phyloP scores from a whole-genome alignment of 2,797 vertebrate species.

The Myoxocephalus aenaeus region DNA sequence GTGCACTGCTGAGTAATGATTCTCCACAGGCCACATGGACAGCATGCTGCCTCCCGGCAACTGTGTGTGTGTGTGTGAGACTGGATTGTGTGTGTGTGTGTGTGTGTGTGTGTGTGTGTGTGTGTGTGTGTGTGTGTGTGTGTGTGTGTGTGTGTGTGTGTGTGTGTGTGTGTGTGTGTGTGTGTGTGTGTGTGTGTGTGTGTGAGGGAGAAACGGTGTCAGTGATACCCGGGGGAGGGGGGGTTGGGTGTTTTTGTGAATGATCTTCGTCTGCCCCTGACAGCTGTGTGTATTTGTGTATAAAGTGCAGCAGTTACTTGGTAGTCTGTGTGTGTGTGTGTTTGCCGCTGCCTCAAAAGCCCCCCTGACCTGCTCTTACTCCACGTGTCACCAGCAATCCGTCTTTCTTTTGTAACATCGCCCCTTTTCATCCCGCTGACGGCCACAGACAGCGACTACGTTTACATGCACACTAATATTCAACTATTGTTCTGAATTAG shows the following conservation, averaged over 20 bases:
- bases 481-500: not conserved
- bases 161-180: slow-evolving; percentile 6
- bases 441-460: slow-evolving; percentile 6
- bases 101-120: not conserved
- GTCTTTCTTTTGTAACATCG: slow-evolving; percentile 55
- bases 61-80: too few relatives aligned
- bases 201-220: slow-evolving; percentile 79
- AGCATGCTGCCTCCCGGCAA: slow-evolving; percentile 79
- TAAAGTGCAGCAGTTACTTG: slow-evolving; percentile 68
- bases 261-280: slow-evolving; percentile 84
- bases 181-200: slow-evolving; percentile 37
- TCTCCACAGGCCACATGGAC: slow-evolving; percentile 83
- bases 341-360: slow-evolving; percentile 63
- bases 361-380: slow-evolving; percentile 76
- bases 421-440: slow-evolving; percentile 41
- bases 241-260: slow-evolving; percentile 81
- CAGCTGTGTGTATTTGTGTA: slow-evolving; percentile 84
- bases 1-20: slow-evolving; percentile 86
- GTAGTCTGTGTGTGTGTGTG: slow-evolving; percentile 42
- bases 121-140: slow-evolving; percentile 58
- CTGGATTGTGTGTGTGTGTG: slow-evolving; percentile 37
- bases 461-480: not conserved
- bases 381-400: slow-evolving; percentile 72
- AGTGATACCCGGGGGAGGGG: slow-evolving; percentile 80
- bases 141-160: slow-evolving; percentile 3